These are phyloP conservation scores for Muscina levida DNA, from an alignment of 2,888 invertebrate genomes.

Conservation along the genomic window DNA sequence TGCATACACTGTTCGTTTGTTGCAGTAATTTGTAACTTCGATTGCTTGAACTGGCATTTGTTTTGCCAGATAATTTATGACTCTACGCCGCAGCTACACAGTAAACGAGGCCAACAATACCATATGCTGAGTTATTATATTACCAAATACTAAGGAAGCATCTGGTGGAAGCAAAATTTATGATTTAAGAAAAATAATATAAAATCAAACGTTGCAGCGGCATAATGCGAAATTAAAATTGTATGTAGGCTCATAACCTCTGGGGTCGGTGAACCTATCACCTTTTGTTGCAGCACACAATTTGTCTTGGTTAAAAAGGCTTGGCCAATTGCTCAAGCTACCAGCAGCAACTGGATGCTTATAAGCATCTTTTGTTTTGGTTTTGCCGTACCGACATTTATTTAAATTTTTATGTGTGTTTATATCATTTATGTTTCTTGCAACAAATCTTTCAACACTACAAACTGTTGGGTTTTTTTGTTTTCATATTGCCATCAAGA, in stretches of 20 bases:
- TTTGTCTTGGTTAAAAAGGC: constrained; percentile 31
- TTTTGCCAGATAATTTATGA: constrained; percentile 40
- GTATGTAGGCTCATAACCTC: constrained; percentile 36
- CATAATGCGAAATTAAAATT: constrained; percentile 22
- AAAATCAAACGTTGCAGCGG: not conserved
- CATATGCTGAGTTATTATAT: constrained; percentile 40
- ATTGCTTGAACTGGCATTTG: constrained; percentile 37
- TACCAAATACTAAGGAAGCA: not conserved
- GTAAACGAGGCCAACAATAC: not conserved
- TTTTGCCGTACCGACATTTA: constrained; percentile 37
- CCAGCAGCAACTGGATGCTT: no score
- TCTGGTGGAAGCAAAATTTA: no score
- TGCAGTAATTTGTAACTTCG: constrained; percentile 43
- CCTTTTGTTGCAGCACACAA: constrained; percentile 11
- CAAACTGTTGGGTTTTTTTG: no score
- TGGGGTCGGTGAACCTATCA: constrained; percentile 22
- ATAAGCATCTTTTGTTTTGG: not conserved
- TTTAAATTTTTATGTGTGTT: constrained; percentile 36
- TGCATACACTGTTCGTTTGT: no score
- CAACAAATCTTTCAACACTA: constrained; percentile 41
- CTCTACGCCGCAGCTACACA: not conserved
- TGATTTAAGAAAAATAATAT: constrained; percentile 21
- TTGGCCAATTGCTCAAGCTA: no score
- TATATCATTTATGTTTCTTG: constrained; percentile 10
- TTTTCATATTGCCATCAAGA: not conserved